A percentile compares a stretch with the other conserved stretches of the same genome.
phyloP scores from a whole-genome alignment of 2,797 vertebrate species.

The Aratinga solstitialis region DNA sequence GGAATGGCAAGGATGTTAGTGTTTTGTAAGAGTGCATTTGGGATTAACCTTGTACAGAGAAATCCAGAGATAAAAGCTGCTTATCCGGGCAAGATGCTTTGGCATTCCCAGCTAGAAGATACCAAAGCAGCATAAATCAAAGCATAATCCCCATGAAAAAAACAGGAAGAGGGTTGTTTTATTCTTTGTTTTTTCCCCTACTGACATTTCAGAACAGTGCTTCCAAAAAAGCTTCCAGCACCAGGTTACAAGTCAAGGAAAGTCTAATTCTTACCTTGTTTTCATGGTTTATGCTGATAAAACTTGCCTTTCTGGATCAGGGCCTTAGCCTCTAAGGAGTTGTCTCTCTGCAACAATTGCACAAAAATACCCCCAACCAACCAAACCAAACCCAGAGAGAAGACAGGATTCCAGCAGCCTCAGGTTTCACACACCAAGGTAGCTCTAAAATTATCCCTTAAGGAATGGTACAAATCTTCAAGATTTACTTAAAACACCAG shows the following conservation, averaged over 20 bases:
- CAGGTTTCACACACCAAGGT: background rate
- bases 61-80: background rate
- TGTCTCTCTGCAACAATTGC: background rate
- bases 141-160: background rate
- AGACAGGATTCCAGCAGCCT: background rate
- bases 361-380: background rate
- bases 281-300: background rate
- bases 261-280: background rate
- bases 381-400: background rate
- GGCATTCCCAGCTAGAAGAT: background rate
- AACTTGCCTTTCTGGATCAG: background rate
- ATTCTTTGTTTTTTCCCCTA: background rate
- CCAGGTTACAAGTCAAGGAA: background rate
- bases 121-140: background rate
- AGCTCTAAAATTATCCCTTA: background rate
- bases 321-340: background rate
- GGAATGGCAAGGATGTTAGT: background rate
- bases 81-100: background rate
- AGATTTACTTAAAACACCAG: background rate
- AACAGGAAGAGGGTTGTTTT: background rate
- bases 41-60: background rate
- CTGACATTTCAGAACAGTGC: background rate
- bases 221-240: background rate
- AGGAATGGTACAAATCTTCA: background rate
- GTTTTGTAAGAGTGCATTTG: background rate